phyloP scores from a whole-genome alignment of 1,140 invertebrate genomes.

The Drosophila bifasciata region DNA sequence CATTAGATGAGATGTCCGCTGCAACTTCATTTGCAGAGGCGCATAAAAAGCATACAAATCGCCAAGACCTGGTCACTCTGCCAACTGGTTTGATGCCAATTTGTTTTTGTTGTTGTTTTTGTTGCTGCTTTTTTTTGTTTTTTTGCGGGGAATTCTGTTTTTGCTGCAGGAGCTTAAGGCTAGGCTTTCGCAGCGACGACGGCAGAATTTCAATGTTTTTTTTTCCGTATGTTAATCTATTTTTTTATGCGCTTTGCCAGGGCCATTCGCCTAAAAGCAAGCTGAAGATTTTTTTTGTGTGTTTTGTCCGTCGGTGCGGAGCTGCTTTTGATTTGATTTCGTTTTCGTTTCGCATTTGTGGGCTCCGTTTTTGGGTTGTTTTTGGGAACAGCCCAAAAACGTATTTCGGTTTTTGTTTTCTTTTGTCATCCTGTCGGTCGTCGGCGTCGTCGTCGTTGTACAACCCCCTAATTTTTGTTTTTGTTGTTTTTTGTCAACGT shows the following conservation, averaged over 20 bases:
- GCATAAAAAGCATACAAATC: conserved; percentile 24
- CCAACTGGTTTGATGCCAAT: conserved; percentile 30
- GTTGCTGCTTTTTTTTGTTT: too few relatives aligned
- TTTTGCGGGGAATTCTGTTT: conserved; percentile 30
- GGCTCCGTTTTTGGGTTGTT: conserved; percentile 24
- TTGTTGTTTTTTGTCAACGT: conserved; percentile 34
- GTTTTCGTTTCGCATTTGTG: conserved; percentile 45
- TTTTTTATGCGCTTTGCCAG: conserved; percentile 62
- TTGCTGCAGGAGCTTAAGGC: conserved; percentile 29
- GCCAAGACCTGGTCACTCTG: conserved; percentile 27
- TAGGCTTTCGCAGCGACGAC: conserved; percentile 9
- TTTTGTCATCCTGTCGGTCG: conserved; percentile 57
- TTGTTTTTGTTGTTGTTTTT: conserved; percentile 20
- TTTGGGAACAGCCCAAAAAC: conserved; percentile 35
- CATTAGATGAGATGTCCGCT: conserved; percentile 70
- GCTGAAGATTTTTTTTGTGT: conserved; percentile 48
- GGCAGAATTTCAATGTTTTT: conserved; percentile 56
- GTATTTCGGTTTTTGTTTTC: conserved; percentile 33
- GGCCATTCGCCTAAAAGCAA: conserved; percentile 69
- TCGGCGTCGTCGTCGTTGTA: conserved; percentile 9
- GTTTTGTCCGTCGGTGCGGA: conserved; percentile 32
- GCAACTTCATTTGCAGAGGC: conserved; percentile 60
- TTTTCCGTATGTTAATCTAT: conserved; percentile 52
- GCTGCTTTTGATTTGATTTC: conserved; percentile 74
- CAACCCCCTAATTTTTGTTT: conserved; percentile 71